Conservation (phyloP, 2,113 vertebrate genomes). For the Ammospiza caudacuta region DNA sequence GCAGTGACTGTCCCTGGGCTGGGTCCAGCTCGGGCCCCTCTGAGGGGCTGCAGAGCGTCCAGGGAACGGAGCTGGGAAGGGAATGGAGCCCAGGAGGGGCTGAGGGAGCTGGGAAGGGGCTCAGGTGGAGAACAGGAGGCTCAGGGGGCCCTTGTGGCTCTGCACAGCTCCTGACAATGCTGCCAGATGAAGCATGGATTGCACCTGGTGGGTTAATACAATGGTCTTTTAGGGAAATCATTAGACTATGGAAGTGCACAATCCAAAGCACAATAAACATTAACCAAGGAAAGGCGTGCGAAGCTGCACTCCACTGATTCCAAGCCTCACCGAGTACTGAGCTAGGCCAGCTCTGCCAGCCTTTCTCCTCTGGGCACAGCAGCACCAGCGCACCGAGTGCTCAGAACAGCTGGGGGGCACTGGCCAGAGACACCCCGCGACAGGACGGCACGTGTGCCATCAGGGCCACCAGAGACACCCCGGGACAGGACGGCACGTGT, state of each 20-base stretch:
- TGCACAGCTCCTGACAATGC: background rate
- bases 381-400: background rate
- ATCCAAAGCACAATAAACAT: background rate
- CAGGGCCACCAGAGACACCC: too few relatives aligned
- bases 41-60: too few relatives aligned
- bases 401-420: background rate
- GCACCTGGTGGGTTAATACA: background rate
- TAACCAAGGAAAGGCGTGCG: background rate
- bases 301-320: background rate
- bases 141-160: background rate
- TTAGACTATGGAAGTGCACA: background rate
- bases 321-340: background rate
- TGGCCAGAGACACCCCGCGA: too few relatives aligned
- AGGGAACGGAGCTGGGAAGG: too few relatives aligned
- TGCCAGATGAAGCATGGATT: background rate
- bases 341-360: background rate
- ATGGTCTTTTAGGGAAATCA: background rate
- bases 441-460: too few relatives aligned
- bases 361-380: background rate
- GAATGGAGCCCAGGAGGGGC: too few relatives aligned
- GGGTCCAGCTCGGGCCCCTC: too few relatives aligned
- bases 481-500: too few relatives aligned
- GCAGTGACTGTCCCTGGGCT: background rate
- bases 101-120: too few relatives aligned
- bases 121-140: too few relatives aligned